These are phyloP conservation scores for Pollachius pollachius DNA, from an alignment of 2,113 vertebrate genomes.

Conservation along the genomic window DNA sequence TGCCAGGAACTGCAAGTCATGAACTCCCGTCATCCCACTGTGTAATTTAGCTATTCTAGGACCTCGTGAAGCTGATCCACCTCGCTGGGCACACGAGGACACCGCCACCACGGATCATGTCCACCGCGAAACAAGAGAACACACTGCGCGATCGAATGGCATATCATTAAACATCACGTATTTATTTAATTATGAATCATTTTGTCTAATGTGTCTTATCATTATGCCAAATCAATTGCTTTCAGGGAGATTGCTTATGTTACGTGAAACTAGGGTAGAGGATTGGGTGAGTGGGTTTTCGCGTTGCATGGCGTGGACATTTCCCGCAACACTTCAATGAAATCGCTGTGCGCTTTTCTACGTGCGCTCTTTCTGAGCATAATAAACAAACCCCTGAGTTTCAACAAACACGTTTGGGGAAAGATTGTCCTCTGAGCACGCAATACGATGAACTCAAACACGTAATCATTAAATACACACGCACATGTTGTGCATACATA, in stretches of 20 bases:
- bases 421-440: background rate
- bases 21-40: constrained; percentile 17
- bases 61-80: background rate
- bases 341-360: background rate
- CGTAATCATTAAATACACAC: background rate
- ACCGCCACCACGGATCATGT: too few relatives aligned
- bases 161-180: too few relatives aligned
- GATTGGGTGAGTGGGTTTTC: background rate
- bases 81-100: background rate
- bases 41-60: background rate
- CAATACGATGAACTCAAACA: background rate
- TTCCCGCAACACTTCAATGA: background rate
- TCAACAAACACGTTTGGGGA: background rate
- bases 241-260: too few relatives aligned
- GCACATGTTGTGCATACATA: too few relatives aligned
- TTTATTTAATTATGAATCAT: too few relatives aligned
- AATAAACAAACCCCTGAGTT: background rate
- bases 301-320: background rate
- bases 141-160: too few relatives aligned
- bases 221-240: too few relatives aligned
- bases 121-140: too few relatives aligned
- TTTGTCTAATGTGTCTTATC: too few relatives aligned
- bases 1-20: constrained; percentile 42
- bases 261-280: too few relatives aligned
- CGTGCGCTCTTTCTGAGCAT: background rate